Evolutionary conservation across 2,113 vertebrate species (phyloP), one percentile per base, ranked within the genome.

Genomic region (Promerops cafer): DNA sequence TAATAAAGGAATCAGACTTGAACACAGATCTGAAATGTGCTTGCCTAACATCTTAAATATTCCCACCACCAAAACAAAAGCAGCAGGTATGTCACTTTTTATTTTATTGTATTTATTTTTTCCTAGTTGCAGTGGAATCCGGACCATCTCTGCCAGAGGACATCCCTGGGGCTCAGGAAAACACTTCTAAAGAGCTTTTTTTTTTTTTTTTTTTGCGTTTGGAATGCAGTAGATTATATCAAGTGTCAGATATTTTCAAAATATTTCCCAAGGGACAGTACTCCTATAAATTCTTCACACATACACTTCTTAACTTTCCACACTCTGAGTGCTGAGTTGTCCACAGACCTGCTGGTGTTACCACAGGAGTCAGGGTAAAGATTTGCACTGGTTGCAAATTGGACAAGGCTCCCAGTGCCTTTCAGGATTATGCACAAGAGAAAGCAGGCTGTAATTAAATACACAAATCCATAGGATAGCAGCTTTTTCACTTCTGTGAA

Each of bases 141-240:
- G 87, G 88, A 74, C 82, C 52, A 53, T 90, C 75, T 95, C 82
- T 90, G 92, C 94, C 93, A 97, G 92, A 96, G 90, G 90, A 96
- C 85, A 95, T 90, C 92, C 94, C 92, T 50, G 82, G 90, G 93
- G 93, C 85, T 95, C 87, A 86, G 71, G 86, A 88, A 96, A 91
- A 66, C 59, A 69, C 57, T 93, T 91, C 53, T 85, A 44, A 93
- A 93, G 78, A 86, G 42, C 2, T 20, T 40, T 4, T 49, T 49
- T 47, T 49, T 42, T 59, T 31, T 16, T 21, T n/a, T 52, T 40
- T 45, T 72, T 83, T 65, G 1, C 74, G 74, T 94, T 94, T 91
- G 70, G 82, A 94, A 93, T 95, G 71, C 85, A 86, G 15, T 26
- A 74, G 50, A 96, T 95, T 59, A 63, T 83, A 96, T 57, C 87